Percentiles rank a stretch among this genome's conserved stretches.
phyloP scores from a whole-genome alignment of 1,140 invertebrate species.

The Trachymyrmex septentrionalis region DNA sequence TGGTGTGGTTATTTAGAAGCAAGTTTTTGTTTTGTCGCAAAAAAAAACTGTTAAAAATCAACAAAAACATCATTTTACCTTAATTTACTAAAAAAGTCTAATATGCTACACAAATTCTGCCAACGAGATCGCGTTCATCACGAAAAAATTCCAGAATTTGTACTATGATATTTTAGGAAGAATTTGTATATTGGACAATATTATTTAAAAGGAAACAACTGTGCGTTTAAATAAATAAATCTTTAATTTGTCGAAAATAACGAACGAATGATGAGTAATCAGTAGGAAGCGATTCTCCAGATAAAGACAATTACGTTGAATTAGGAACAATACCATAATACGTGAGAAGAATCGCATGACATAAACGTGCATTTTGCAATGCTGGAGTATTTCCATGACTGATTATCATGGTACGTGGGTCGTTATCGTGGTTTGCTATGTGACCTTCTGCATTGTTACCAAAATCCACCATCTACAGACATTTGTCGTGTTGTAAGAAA shows the following conservation, averaged over 20 bases:
- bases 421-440: conserved; percentile 56
- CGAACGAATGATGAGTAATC: not conserved
- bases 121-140: too few species aligned
- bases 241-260: conserved; percentile 40
- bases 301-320: conserved; percentile 2
- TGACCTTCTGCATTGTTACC: conserved; percentile 37
- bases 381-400: conserved; percentile 67
- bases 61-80: too few species aligned
- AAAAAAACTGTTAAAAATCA: too few species aligned
- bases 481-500: conserved; percentile 19
- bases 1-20: too few species aligned
- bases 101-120: too few species aligned
- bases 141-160: too few species aligned
- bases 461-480: conserved; percentile 22
- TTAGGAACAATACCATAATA: not conserved
- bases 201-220: not conserved
- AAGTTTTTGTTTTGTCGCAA: too few species aligned
- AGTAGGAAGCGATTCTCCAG: not conserved
- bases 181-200: too few species aligned
- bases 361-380: conserved; percentile 32
- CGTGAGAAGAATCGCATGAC: conserved; percentile 15
- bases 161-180: too few species aligned
- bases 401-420: conserved; percentile 68
- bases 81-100: too few species aligned
- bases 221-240: not conserved